Evolutionary conservation across 2,888 invertebrate genomes (phyloP), one percentile per base, ranked within the genome.

Genomic region (Coenonympha glycerion): DNA sequence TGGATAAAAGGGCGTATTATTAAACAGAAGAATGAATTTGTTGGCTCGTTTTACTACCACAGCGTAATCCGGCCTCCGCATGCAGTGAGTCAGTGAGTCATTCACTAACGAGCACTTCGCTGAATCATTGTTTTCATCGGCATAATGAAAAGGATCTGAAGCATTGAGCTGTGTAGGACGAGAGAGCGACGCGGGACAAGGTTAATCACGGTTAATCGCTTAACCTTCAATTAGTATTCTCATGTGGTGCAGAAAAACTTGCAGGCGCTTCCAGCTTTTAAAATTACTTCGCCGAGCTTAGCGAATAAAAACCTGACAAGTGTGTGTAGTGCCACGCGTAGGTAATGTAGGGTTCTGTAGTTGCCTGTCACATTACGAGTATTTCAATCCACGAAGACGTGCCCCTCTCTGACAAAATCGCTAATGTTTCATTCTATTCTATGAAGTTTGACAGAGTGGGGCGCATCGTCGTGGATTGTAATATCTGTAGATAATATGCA

Each of bases 101-200:
- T 53, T 59, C 61, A 51, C 64, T 74, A 73, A 77, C 68, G 66
- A 75, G 66, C 65, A 55, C 61, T 52, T 53, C 51, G 65, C 60
- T 80, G 80, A 79, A 71, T 79, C 80, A 80, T 78, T 81, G 75
- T 76, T 78, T 73, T 70, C 70, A 72, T 68, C 63, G 56, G 59
- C 59, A 61, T 67, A 68, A 71, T 71, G 65, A 67, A 71, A 66
- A 68, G 58, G 58, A 67, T 66, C 70, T 64, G 62, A 42, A 44
- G 66, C 64, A 66, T 65, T 62, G 58, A 50, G 56, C n/a, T 26
- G 49, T 49, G 56, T 55, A 48, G 55, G 57, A 46, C 49, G 47
- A 36, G 53, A 49, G 48, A 52, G 46, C 31, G 39, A 33, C 26
- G 30, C 33, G 42, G 40, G 44, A 46, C 45, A 31, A 49, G 37